phyloP scores from a whole-genome alignment of 2,888 invertebrate species.

The Micropterix aruncella region DNA sequence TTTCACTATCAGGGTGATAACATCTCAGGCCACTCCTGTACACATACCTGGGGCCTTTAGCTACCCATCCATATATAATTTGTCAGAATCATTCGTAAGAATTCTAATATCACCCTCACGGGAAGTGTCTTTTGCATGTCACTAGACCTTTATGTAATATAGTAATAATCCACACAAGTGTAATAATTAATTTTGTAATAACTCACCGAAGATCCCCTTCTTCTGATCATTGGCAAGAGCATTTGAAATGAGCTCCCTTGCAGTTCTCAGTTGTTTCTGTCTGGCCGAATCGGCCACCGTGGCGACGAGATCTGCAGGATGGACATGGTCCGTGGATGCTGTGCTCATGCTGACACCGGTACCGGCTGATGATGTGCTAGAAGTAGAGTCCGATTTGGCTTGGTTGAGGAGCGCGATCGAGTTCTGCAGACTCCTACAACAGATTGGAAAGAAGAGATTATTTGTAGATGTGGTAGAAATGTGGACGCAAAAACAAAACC shows the following conservation, averaged over 20 bases:
- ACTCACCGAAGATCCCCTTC: background rate
- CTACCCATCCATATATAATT: too few species aligned
- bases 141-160: too few species aligned
- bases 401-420: constrained; percentile 47
- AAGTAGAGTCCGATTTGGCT: constrained; percentile 26
- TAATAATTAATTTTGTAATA: too few species aligned
- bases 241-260: constrained; percentile 57
- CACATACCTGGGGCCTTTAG: too few species aligned
- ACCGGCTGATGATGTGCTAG: constrained; percentile 28
- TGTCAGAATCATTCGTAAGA: too few species aligned
- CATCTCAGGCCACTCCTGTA: too few species aligned
- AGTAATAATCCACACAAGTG: too few species aligned
- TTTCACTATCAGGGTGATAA: too few species aligned
- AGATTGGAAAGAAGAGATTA: background rate
- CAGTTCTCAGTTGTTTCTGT: constrained; percentile 44
- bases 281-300: constrained; percentile 25
- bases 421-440: constrained; percentile 41
- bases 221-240: constrained; percentile 34
- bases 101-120: too few species aligned
- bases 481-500: too few species aligned
- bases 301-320: background rate
- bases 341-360: constrained; percentile 39
- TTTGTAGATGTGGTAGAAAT: background rate
- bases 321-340: constrained; percentile 18
- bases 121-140: too few species aligned